Evolutionary conservation across 2,888 invertebrate genomes (phyloP).

Genomic region (Ichneumoninae sp.): DNA sequence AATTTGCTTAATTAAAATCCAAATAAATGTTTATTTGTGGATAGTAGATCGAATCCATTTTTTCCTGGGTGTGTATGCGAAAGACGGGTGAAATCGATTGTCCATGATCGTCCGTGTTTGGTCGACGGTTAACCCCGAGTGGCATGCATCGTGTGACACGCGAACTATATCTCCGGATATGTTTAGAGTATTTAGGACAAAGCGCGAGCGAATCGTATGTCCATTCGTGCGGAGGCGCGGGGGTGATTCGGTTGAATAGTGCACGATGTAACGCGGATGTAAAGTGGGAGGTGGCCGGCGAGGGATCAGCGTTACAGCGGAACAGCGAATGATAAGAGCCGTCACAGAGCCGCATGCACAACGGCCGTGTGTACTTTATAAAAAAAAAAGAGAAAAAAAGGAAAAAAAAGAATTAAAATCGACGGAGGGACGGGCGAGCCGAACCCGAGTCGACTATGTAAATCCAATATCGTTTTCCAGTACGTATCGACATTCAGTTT

Average conservation of each 20-base stretch:
- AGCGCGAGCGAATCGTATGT: not conserved
- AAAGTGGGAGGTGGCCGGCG: not conserved
- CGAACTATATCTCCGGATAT: not conserved
- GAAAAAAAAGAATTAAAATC: not conserved
- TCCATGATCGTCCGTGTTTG: not conserved
- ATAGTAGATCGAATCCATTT: too few relatives aligned
- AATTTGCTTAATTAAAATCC: too few relatives aligned
- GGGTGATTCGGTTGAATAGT: not conserved
- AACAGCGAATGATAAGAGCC: conserved; percentile 11
- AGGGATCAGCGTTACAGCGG: conserved; percentile 14
- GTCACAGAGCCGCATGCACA: not conserved
- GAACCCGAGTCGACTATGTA: conserved; percentile 8
- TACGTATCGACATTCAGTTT: conserved; percentile 64
- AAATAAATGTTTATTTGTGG: too few relatives aligned
- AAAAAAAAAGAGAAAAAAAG: not conserved
- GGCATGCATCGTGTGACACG: not conserved
- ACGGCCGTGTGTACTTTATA: not conserved
- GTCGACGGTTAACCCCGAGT: not conserved
- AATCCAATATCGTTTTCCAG: conserved; percentile 41
- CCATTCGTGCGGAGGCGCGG: not conserved
- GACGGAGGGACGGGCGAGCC: not conserved
- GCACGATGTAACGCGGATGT: not conserved
- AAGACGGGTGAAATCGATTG: not conserved
- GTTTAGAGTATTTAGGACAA: not conserved
- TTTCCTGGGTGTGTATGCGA: not conserved